A percentile compares a stretch with the other conserved stretches of the same genome.
These are phyloP conservation scores for Lysandra coridon DNA, from an alignment of 2,888 invertebrate genomes.

Conservation along the genomic window DNA sequence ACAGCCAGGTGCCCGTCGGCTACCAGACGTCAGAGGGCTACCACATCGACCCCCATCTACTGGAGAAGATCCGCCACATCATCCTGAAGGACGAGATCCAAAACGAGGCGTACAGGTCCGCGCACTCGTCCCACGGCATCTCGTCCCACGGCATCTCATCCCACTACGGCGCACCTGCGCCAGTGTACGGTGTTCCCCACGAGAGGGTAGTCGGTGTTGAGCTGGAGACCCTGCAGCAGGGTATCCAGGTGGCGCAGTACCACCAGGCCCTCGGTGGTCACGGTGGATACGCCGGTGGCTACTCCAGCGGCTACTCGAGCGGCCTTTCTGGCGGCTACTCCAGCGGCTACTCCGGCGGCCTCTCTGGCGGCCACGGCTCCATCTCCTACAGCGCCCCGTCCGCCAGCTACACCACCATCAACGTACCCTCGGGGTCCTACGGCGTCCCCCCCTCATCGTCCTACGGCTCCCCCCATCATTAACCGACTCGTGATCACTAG, in stretches of 20 bases:
- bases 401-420: constrained; percentile 64
- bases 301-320: constrained; percentile 57
- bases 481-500: constrained; percentile 66
- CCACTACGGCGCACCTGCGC: constrained; percentile 85
- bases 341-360: constrained; percentile 43
- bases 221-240: constrained; percentile 91
- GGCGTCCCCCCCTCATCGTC: constrained; percentile 72
- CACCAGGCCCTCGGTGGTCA: constrained; percentile 84
- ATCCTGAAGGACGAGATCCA: constrained; percentile 88
- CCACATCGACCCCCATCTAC: constrained; percentile 88
- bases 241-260: constrained; percentile 93
- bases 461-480: constrained; percentile 72
- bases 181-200: constrained; percentile 84
- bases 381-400: constrained; percentile 58
- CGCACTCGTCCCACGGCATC: constrained; percentile 69
- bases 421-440: constrained; percentile 72
- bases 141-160: constrained; percentile 80
- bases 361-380: constrained; percentile 51
- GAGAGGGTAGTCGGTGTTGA: constrained; percentile 90
- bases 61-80: constrained; percentile 92
- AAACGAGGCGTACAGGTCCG: constrained; percentile 73
- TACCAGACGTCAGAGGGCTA: constrained; percentile 90
- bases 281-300: constrained; percentile 58
- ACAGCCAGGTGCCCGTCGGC: constrained; percentile 87
- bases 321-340: constrained; percentile 46